Evolutionary conservation across 2,797 vertebrate species (phyloP), one percentile per base, ranked within the genome.

Genomic region (Gadopsis marmoratus): DNA sequence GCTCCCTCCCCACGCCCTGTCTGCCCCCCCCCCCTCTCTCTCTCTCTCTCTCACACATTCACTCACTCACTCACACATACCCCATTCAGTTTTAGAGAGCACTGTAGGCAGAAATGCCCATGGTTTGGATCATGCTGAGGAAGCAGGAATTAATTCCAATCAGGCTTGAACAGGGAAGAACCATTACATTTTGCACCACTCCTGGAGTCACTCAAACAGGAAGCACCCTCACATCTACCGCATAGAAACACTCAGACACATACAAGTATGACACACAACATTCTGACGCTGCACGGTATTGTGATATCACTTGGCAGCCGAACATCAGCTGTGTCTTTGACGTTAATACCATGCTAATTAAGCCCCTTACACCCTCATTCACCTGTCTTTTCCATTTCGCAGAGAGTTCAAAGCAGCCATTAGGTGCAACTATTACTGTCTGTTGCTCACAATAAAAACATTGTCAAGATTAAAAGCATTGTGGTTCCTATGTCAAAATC

Each of bases 81-180:
- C 0, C 56, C 53, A 85, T 87, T 89, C 82, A 81, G 58, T 90
- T 91, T 88, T 83, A 76, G 79, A 92, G 86, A 84, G 82, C 86
- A 80, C 75, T 84, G 86, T 78, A 77, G 84, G 89, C 89, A 85
- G 79, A 82, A 89, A 91, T 76, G 88, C 73, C 85, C 76, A 78
- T 65, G 84, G 81, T 88, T 84, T 78, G 83, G 58, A 88, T 93
- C 85, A 86, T 91, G 94, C 95, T 96, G 95, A 95, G 90, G 82
- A 92, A 85, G 95, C 95, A 94, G 84, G 85, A 95, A 95, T 95
- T 93, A 92, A 94, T 95, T 95, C 91, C 88, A 95, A 95, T 95
- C 92, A 94, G 90, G 86, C 84, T 88, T 81, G 83, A 90, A 89
- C 81, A 82, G 85, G 79, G 82, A 82, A 71, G 81, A 92, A 88